phyloP scores from a whole-genome alignment of 1,140 invertebrate species.

The Acromyrmex heyeri region DNA sequence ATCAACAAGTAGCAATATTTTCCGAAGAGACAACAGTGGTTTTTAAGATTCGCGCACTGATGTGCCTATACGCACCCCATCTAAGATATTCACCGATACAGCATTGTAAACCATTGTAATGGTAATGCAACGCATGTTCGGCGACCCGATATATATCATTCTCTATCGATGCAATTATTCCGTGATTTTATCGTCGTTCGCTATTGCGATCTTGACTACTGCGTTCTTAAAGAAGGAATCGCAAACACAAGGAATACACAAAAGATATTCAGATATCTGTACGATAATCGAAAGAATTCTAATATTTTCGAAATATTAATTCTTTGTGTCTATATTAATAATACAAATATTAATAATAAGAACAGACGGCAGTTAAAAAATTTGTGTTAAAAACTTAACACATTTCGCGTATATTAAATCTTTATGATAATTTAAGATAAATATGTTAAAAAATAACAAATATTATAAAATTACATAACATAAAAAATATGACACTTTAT shows the following conservation, averaged over 20 bases:
- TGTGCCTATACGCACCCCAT: slow-evolving; percentile 56
- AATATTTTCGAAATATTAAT: background rate
- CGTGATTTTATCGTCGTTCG: slow-evolving; percentile 31
- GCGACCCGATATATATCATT: slow-evolving; percentile 66
- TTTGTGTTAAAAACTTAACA: too few species aligned
- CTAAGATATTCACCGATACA: slow-evolving; percentile 77
- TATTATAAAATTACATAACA: too few species aligned
- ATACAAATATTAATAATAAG: background rate
- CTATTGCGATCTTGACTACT: slow-evolving; percentile 16
- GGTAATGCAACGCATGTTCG: slow-evolving; percentile 76
- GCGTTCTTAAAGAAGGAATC: background rate
- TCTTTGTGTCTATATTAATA: background rate
- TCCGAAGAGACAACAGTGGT: slow-evolving; percentile 6
- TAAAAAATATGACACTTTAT: too few species aligned
- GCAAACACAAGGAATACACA: too few species aligned
- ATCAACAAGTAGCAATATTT: slow-evolving; percentile 5
- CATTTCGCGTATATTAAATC: too few species aligned
- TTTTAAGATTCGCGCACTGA: slow-evolving; percentile 50
- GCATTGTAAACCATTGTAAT: slow-evolving; percentile 81
- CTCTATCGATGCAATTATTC: slow-evolving; percentile 35
- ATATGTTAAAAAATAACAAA: too few species aligned
- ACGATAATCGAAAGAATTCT: background rate
- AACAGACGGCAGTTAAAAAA: background rate
- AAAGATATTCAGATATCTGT: background rate
- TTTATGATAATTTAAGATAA: too few species aligned